These are phyloP conservation scores for Lasioglossum pauxillum DNA, from an alignment of 2,888 invertebrate genomes.

Conservation along the genomic window DNA sequence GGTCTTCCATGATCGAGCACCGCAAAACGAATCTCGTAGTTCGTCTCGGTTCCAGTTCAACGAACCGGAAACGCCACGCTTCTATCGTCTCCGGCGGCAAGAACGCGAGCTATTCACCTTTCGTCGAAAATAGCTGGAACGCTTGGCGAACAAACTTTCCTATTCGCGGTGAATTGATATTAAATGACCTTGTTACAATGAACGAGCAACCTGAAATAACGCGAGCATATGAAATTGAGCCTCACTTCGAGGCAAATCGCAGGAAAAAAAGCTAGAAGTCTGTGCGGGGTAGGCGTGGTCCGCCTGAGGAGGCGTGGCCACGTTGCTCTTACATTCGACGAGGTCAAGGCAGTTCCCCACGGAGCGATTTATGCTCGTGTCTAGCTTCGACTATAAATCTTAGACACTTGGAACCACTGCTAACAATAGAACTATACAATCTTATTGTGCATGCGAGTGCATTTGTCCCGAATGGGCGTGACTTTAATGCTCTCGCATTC, in stretches of 20 bases:
- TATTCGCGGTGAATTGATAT: background rate
- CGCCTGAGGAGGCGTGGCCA: background rate
- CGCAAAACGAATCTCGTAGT: conserved; percentile 34
- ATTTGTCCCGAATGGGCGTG: background rate
- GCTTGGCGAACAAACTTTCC: background rate
- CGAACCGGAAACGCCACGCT: conserved; percentile 49
- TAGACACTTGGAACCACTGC: background rate
- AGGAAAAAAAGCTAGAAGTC: background rate
- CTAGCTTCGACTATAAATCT: background rate
- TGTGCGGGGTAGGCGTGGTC: background rate
- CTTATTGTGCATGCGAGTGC: background rate
- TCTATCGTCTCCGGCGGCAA: conserved; percentile 25
- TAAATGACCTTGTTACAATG: background rate
- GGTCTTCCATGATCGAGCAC: conserved; percentile 7
- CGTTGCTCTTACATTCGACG: background rate
- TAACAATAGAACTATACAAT: background rate
- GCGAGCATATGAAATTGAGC: background rate
- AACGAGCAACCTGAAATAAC: background rate
- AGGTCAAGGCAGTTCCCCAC: background rate
- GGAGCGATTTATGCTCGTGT: background rate
- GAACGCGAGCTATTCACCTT: conserved; percentile 12
- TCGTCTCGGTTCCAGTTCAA: conserved; percentile 44
- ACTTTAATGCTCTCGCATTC: background rate
- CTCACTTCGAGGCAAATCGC: background rate
- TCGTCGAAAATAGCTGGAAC: conserved; percentile 20